Conservation (phyloP, 2,797 vertebrate genomes). For the Avahi laniger region DNA sequence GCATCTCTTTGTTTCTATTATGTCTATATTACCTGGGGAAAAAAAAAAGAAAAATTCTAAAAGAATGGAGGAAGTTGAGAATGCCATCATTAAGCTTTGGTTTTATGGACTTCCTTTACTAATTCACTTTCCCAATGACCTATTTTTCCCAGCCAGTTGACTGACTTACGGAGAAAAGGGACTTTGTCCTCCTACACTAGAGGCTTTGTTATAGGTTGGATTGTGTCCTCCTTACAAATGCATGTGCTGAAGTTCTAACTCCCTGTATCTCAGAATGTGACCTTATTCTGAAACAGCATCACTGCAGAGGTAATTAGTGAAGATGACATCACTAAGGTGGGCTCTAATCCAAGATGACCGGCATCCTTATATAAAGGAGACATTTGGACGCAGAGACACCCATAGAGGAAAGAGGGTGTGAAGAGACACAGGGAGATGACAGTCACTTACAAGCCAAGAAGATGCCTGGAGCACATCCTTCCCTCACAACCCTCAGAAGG, state of each 20-base stretch:
- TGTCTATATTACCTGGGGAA: background rate
- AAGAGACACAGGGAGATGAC: background rate
- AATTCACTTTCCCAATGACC: background rate
- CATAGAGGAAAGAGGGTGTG: background rate
- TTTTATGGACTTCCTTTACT: background rate
- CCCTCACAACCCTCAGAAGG: background rate
- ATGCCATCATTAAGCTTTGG: background rate
- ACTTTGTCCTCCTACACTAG: background rate
- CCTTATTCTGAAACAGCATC: constrained; percentile 2
- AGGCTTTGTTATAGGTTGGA: background rate
- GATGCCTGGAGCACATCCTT: background rate
- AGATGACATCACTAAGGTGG: background rate
- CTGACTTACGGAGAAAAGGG: background rate
- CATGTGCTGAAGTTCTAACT: background rate
- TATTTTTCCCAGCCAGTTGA: background rate
- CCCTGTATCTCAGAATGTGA: background rate
- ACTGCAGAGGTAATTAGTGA: background rate
- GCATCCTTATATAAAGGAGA: background rate
- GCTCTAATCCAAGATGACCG: background rate
- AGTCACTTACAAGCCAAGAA: background rate
- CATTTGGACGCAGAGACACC: background rate
- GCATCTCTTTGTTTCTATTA: background rate
- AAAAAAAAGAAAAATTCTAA: background rate
- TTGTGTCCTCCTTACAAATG: background rate
- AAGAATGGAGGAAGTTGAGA: background rate